Evolutionary conservation across 2,888 invertebrate species (phyloP).

Genomic region (Cordilura impudica): DNA sequence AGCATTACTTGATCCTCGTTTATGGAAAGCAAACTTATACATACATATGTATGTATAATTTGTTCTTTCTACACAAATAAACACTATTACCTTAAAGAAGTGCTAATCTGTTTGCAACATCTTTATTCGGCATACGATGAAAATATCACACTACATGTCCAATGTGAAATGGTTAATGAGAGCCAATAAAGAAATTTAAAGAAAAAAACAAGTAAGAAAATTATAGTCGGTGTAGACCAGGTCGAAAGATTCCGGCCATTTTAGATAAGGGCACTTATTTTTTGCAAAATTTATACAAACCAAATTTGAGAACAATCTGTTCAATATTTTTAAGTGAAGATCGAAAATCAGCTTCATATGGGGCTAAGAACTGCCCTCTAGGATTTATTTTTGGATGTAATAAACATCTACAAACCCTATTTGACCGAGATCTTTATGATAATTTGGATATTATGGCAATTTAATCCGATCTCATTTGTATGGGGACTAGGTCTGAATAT

Average conservation of each 20-base stretch:
- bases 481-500: too few relatives aligned
- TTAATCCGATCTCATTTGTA: too few relatives aligned
- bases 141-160: background rate
- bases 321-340: too few relatives aligned
- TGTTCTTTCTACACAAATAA: constrained; percentile 49
- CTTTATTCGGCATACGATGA: constrained; percentile 8
- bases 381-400: too few relatives aligned
- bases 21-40: background rate
- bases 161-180: constrained; percentile 6
- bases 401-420: too few relatives aligned
- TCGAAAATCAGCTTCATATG: too few relatives aligned
- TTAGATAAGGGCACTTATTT: too few relatives aligned
- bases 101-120: constrained; percentile 40
- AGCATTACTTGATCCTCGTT: constrained; percentile 55
- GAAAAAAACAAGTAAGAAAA: background rate
- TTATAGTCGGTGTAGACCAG: background rate
- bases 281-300: too few relatives aligned
- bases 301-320: background rate
- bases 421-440: too few relatives aligned
- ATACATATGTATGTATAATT: constrained; percentile 6
- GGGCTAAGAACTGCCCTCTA: too few relatives aligned
- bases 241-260: too few relatives aligned
- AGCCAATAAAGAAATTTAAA: background rate
- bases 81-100: constrained; percentile 55
- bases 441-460: too few relatives aligned